A percentile compares a stretch with the other conserved stretches of the same genome.
Evolutionary conservation across 2,113 vertebrate genomes (phyloP).

Genomic region (Ariopsis seemanni): DNA sequence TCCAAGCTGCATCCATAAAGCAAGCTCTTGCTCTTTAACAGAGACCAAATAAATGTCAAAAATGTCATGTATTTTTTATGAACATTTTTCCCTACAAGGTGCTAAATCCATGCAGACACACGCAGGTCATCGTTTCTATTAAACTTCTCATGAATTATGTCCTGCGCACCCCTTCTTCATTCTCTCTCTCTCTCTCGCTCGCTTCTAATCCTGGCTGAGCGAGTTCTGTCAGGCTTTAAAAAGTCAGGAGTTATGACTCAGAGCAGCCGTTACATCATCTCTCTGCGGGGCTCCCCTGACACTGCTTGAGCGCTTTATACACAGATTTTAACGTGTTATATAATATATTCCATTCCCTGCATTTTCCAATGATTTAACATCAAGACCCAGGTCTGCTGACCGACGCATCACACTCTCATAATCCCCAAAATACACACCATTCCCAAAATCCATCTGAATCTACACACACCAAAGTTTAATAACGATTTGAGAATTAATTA

Average conservation of each 20-base stretch:
- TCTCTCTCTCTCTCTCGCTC: neutral
- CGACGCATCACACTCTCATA: neutral
- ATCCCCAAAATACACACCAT: neutral
- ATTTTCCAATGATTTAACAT: neutral
- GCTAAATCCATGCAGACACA: neutral
- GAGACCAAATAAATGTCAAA: neutral
- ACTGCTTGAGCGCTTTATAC: neutral
- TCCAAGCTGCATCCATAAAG: neutral
- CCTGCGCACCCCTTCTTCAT: neutral
- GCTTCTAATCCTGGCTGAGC: neutral
- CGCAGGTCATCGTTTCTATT: no score
- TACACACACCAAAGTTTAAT: no score
- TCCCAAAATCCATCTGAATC: neutral
- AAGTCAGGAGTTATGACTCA: neutral
- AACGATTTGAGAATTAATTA: no score
- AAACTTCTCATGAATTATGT: neutral
- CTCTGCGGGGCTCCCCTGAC: constrained; percentile 5
- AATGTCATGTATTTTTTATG: neutral
- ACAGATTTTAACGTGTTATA: neutral
- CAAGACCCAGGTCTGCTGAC: neutral
- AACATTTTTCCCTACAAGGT: neutral
- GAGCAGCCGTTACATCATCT: constrained; percentile 12
- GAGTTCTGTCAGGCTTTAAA: neutral
- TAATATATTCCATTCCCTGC: neutral
- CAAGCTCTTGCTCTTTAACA: neutral